Evolutionary conservation across 37 sponge, comb jelly and placozoan genomes (phyloP).

Genomic region (Eunapius fragilis): DNA sequence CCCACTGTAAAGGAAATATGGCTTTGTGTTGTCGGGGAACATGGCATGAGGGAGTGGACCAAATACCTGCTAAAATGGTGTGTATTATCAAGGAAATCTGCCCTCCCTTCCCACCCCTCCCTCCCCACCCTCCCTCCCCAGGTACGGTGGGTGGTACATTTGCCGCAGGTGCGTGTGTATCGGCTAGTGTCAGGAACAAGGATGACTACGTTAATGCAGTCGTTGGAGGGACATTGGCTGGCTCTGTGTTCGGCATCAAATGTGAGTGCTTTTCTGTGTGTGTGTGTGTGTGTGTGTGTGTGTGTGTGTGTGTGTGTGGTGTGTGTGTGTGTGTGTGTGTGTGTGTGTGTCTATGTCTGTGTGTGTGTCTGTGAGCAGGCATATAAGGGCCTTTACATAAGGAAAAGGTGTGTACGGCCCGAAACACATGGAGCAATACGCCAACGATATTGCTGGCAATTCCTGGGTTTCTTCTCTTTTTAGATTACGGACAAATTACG

Average conservation of each 20-base stretch:
- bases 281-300: neutral
- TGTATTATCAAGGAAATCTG: neutral
- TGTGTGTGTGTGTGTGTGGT: neutral
- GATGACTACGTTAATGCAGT: conserved; percentile 76
- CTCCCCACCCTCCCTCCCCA: neutral
- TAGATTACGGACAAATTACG: too few species aligned
- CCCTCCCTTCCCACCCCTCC: neutral
- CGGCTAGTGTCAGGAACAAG: conserved; percentile 56
- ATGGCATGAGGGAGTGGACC: too few species aligned
- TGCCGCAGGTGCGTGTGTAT: conserved; percentile 49
- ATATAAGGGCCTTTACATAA: too few species aligned
- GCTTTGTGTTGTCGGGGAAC: neutral
- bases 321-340: neutral
- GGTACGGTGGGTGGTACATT: conserved; percentile 50
- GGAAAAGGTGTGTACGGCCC: too few species aligned
- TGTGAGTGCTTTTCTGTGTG: conserved; percentile 11
- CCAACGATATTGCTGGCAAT: too few species aligned
- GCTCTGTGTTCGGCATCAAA: conserved; percentile 58
- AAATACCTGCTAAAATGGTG: neutral
- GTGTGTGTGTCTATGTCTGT: neutral
- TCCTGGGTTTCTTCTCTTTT: too few species aligned
- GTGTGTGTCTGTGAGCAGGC: too few species aligned
- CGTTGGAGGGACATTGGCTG: conserved; percentile 52
- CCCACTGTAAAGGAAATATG: neutral
- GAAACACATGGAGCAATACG: too few species aligned